Evolutionary conservation across 2,797 vertebrate species (phyloP), one percentile per base, ranked within the genome.

Genomic region (Diplodus sargus): DNA sequence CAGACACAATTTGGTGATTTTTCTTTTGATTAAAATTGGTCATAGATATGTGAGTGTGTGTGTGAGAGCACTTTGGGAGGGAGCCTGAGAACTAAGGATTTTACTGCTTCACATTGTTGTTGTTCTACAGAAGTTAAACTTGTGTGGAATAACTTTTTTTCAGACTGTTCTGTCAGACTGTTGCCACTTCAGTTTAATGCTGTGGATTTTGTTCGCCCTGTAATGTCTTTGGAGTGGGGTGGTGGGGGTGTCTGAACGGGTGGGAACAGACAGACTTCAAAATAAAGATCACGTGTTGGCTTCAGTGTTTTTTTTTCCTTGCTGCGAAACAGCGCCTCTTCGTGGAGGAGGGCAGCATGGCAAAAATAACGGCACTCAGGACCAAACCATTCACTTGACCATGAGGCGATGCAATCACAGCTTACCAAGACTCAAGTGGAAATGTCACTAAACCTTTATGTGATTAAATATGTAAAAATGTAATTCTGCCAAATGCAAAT

Each of bases 351-450:
- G 3, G 12, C 9, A 25, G 87, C 83, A 95, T 94, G 90, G 95
- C 95, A 95, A 96, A 96, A 96, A 96, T 95, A 96, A 86, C 90
- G 87, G 64, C 56, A 22, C 49, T 78, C 3, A 45, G 86, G 95
- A 87, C 72, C 34, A 30, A 85, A 94, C 95, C 95, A 90, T 89
- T 85, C 70, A 67, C 5, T 22, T 53, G 23, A 18, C 34, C 68
- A 51, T 47, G 18, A 43, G n/a, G 51, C 2, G 23, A 22, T 66
- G 15, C 12, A 22, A 28, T 48, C 9, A 9, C n/a, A 7, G 10
- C 60, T 47, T 39, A 22, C 2, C 1, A 18, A 23, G 17, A 56
- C 13, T 1, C 2, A 1, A 0, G 0, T 1, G 0, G 9, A 17
- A 12, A 39, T 59, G 2, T 7, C 1, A 10, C 5, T 1, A 17